Base-by-base conservation (phyloP, 2,113 vertebrate species). In the Tetrao urogallus region DNA sequence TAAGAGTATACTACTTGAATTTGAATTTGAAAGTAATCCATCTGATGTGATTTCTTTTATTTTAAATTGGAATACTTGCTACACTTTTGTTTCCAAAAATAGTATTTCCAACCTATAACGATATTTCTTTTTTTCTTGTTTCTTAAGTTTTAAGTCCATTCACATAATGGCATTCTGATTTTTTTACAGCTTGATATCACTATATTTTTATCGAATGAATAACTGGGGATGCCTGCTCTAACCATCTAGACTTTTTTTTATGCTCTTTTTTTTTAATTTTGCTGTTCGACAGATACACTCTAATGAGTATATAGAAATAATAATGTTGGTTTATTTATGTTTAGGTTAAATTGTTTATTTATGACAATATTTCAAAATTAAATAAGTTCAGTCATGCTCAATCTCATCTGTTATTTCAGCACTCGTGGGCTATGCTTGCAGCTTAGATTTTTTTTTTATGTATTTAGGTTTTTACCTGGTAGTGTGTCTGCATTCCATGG, bases 171-270 rank as follows among this genome's bases (percentile, higher is more conserved):
- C 2, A 42, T 73, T 57, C 50, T 89, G 13, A 42, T 30, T 82
- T 86, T 86, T 48, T 87, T 80, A 28, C 30, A 66, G 8, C 50
- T 72, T 40, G 20, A 43, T 18, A 34, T 42, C 52, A 25, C 7
- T 52, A 14, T 52, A 13, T 36, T 84, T 61, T 82, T 75, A 57
- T 5, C 73, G 36, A 61, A 69, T 64, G 1, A 70, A 40, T 61
- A n/a, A 42, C 14, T 1, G 24, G 1, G 2, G 1, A 24, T 64
- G 22, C 4, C 43, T 27, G 6, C 8, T 42, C 4, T 38, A 71
- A 50, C 67, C 86, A 32, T 71, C 43, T 58, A 65, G 11, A 8
- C 11, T 2, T 32, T 16, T 64, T 75, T 34, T 6, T 3, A 54
- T 28, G 24, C 13, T 54, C 4, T 6, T 34, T 74, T 48, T 28